Evolutionary conservation across 2,888 invertebrate species (phyloP).

Genomic region (Myopa tessellatipennis): DNA sequence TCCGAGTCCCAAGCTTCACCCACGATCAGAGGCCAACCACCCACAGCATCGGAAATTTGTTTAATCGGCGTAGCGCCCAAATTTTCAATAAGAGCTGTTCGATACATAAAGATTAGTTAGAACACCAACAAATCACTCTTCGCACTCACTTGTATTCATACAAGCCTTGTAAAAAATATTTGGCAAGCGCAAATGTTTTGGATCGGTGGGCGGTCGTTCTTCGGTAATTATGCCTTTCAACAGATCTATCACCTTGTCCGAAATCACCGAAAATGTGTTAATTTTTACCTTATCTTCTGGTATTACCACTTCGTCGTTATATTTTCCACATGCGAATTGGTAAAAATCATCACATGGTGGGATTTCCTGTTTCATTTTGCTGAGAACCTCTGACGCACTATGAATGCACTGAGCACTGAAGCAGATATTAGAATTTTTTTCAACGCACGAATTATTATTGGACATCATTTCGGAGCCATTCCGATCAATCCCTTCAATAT

Average conservation of each 20-base stretch:
- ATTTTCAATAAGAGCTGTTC: conserved; percentile 81
- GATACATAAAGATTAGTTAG: not conserved
- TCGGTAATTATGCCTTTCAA: conserved; percentile 66
- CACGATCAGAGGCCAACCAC: conserved; percentile 92
- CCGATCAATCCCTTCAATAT: no score
- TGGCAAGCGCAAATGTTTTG: conserved; percentile 67
- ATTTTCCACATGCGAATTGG: conserved; percentile 79
- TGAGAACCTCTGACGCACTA: conserved; percentile 75
- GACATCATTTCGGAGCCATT: conserved; percentile 51
- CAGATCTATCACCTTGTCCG: conserved; percentile 68
- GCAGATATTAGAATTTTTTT: conserved; percentile 70
- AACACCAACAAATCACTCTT: not conserved
- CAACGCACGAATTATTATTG: conserved; percentile 46
- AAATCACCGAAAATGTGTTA: conserved; percentile 67
- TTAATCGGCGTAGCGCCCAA: conserved; percentile 81
- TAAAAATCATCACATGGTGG: conserved; percentile 85
- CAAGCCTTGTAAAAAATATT: conserved; percentile 68
- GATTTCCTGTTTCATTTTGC: conserved; percentile 75
- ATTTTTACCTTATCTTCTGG: conserved; percentile 75
- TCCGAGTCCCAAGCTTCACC: conserved; percentile 78
- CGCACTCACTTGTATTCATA: conserved; percentile 67
- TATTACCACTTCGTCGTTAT: conserved; percentile 75
- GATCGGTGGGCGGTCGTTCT: conserved; percentile 61
- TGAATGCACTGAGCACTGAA: conserved; percentile 82
- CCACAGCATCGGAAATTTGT: conserved; percentile 79